Evolutionary conservation across 2,797 vertebrate genomes (phyloP), one percentile per base, ranked within the genome.

Genomic region (Pachyuromys duprasi): DNA sequence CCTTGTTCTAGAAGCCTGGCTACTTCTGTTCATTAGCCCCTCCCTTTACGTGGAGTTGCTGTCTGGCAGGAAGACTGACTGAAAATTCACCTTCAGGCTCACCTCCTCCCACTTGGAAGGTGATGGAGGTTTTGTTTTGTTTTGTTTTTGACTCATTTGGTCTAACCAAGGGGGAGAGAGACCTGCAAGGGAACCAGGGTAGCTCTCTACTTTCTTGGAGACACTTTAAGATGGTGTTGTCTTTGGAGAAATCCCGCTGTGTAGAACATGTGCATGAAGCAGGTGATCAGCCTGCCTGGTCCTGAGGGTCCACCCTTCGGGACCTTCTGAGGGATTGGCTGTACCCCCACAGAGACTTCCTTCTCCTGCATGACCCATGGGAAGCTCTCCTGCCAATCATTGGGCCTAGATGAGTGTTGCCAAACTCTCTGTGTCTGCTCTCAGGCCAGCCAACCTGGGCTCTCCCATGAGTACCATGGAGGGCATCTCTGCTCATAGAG

Each of bases 311-410:
- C 1, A 0, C 53, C 28, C 8, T 33, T 69, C 5, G 15, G 55
- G 69, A 63, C 31, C 14, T 12, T 17, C 39, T 33, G 28, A 24
- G n/a, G 5, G 36, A 5, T 45, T 4, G 17, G 3, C 49, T 14
- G 2, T 0, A 9, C 7, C 49, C 8, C 36, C 26, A 55, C 18
- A n/a, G 45, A 9, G 1, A n/a, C 18, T 1, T 8, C 17, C 17
- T 6, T 45, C n/a, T 86, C 63, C 39, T 33, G 6, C 0, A 3
- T 5, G 45, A 31, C 17, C 2, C 4, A 8, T 2, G 1, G 7
- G 62, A 67, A 49, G 0, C 5, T 49, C 67, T n/a, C 39, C 28
- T 84, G 62, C 17, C 42, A 33, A 67, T 8, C 62, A 31, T 1
- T 31, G 8, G 20, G 13, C 5, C 5, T 14, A 14, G 6, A 78